phyloP scores from a whole-genome alignment of 2,797 vertebrate genomes.

The Tiaroga cobitis region DNA sequence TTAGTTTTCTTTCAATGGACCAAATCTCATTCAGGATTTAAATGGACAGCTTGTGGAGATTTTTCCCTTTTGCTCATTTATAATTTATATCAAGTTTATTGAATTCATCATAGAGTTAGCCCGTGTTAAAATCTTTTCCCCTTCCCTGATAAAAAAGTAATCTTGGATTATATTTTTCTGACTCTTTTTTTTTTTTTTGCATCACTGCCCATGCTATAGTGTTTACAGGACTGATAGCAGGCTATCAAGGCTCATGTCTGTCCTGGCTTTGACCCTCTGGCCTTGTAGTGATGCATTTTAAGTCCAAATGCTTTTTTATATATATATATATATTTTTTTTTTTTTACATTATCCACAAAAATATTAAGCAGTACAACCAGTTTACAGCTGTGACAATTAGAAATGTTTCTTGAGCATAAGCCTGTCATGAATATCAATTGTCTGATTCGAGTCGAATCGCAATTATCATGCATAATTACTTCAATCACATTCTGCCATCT shows the following conservation, averaged over 20 bases:
- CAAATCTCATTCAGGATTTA: constrained; percentile 33
- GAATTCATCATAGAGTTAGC: constrained; percentile 1
- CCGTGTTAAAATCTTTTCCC: background rate
- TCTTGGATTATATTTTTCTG: background rate
- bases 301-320: background rate
- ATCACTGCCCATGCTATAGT: background rate
- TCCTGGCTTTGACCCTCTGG: background rate
- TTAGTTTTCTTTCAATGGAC: constrained; percentile 25
- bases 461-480: background rate
- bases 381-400: background rate
- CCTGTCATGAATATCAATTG: background rate
- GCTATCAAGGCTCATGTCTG: background rate
- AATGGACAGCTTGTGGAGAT: constrained; percentile 13
- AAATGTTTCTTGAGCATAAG: background rate
- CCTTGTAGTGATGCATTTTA: background rate
- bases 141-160: background rate
- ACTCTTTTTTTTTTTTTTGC: background rate
- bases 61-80: constrained; percentile 9
- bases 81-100: constrained; percentile 32
- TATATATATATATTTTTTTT: too few relatives aligned
- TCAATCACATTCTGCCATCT: background rate
- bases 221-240: background rate
- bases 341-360: background rate
- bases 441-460: background rate
- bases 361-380: background rate